Base-by-base conservation (phyloP, 2,888 invertebrate species). In the Bombylius major region DNA sequence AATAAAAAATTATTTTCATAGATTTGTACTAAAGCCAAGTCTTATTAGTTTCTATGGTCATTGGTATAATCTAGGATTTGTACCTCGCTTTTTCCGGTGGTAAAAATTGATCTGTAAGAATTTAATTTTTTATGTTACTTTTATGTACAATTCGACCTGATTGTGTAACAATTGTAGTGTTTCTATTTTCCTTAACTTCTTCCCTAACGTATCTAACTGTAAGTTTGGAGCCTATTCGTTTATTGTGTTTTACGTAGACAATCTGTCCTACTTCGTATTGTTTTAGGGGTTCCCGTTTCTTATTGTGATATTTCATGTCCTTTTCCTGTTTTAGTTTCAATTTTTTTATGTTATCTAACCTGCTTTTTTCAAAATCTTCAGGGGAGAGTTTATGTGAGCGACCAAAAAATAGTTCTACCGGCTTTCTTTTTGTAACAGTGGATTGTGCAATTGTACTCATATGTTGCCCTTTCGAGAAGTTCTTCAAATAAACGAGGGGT, bases 191-290 rank as follows among this genome's bases (percentile, higher is more conserved):
- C 47, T 56, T 56, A 4, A 61, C 57, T n/a, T 56, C 58, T 51
- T 61, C 55, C 31, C 55, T 52, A n/a, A 23, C 56, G 36, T 56
- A 61, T 12, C 59, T 51, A 23, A 59, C 50, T 0, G 59, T 58
- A 39, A 39, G 39, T 39, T 39, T 39, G 9, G 39, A 39, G 11
- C 39, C 39, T 39, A 58, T 12, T 34, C 58, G 23, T 50, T 61
- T 63, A 36, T 60, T 63, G 4, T 57, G 58, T 53, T 47, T 60
- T 3, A 62, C 56, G 42, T 53, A 61, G 8, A 59, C 50, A 9
- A 50, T 39, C 39, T 62, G 51, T 23, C 59, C 60, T 13, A 52
- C 47, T 33, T 59, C 44, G 33, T 57, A 61, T n/a, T 54, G 33
- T 59, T 59, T 61, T 5, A 51, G 50, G 8, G 54, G 46, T 33